phyloP scores from a whole-genome alignment of 2,797 vertebrate genomes.

The Sebastes nivosus region DNA sequence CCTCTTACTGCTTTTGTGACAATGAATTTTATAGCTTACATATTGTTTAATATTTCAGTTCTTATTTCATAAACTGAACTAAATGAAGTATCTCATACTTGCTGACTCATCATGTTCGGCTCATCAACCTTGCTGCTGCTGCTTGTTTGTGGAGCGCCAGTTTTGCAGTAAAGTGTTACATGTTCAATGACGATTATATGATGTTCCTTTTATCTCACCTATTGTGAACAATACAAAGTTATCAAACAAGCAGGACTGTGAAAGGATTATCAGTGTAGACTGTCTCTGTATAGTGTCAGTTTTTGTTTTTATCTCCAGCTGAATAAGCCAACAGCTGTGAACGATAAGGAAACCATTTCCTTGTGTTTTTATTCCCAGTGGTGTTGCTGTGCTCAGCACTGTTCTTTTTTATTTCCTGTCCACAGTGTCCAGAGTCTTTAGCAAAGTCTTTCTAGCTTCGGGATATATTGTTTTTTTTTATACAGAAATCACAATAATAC shows the following conservation, averaged over 20 bases:
- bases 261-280: not conserved
- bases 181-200: not conserved
- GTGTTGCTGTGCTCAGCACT: slow-evolving; percentile 6
- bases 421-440: not conserved
- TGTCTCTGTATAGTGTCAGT: not conserved
- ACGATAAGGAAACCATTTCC: slow-evolving; percentile 26
- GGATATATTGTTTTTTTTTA: not conserved
- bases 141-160: not conserved
- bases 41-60: not conserved
- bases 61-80: not conserved
- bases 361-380: slow-evolving; percentile 21
- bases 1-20: not conserved
- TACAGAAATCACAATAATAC: not conserved
- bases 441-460: not conserved
- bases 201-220: not conserved
- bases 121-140: not conserved
- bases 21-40: not conserved
- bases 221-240: not conserved
- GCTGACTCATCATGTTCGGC: not conserved
- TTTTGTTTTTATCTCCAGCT: not conserved
- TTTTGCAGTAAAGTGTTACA: not conserved
- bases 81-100: not conserved
- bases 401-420: not conserved
- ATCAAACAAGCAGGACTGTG: not conserved
- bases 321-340: slow-evolving; percentile 17